phyloP scores from a whole-genome alignment of 2,113 vertebrate genomes.

The Pholis gunnellus region DNA sequence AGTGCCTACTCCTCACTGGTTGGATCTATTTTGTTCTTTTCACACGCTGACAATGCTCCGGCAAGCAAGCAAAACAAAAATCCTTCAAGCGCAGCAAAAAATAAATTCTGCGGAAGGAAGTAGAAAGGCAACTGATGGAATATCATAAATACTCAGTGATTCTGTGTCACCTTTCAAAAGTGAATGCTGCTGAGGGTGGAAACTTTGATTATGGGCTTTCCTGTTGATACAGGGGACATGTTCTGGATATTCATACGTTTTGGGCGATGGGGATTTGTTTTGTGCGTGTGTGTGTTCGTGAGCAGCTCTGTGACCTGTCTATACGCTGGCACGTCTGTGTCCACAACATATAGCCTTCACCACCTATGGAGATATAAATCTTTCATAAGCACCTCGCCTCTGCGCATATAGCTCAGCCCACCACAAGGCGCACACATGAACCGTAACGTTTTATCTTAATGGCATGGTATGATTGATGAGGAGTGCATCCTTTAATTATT shows the following conservation, averaged over 20 bases:
- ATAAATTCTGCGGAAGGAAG: conserved; percentile 38
- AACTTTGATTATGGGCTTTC: conserved; percentile 40
- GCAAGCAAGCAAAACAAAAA: conserved; percentile 59
- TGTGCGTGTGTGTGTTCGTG: neutral
- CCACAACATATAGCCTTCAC: conserved; percentile 16
- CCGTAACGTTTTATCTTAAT: conserved; percentile 44
- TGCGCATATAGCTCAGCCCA: conserved; percentile 17
- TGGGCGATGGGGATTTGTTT: neutral
- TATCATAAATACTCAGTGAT: conserved; percentile 58
- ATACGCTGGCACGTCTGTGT: conserved; percentile 3
- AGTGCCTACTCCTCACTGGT: neutral
- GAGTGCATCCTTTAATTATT: conserved; percentile 64
- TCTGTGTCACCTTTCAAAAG: conserved; percentile 28
- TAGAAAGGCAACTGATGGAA: conserved; percentile 53
- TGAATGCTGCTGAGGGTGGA: conserved; percentile 34
- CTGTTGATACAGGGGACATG: conserved; percentile 16
- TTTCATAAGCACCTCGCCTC: conserved; percentile 20
- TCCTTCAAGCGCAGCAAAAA: conserved; percentile 33
- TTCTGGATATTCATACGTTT: conserved; percentile 1
- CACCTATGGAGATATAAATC: conserved; percentile 55
- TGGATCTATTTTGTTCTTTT: conserved; percentile 40
- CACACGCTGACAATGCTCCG: conserved; percentile 27
- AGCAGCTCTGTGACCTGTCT: conserved; percentile 45
- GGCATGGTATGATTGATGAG: conserved; percentile 45
- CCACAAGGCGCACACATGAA: conserved; percentile 16